Evolutionary conservation across 2,888 invertebrate species (phyloP).

Genomic region (Sphecodes monilicornis): DNA sequence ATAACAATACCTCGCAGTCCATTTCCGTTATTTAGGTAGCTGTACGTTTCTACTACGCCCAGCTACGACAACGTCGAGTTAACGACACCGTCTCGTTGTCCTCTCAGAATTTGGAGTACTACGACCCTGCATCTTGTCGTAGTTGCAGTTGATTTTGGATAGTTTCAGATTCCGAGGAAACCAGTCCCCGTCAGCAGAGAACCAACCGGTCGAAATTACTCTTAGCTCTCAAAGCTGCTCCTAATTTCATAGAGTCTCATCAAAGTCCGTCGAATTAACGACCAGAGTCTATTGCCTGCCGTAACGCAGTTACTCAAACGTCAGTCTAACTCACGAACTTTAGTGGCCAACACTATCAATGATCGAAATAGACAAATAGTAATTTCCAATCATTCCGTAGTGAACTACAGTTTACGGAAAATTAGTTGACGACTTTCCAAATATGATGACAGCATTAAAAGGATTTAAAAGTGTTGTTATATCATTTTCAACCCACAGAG

Average conservation of each 20-base stretch:
- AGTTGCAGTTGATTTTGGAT: conserved; percentile 62
- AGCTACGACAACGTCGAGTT: conserved; percentile 46
- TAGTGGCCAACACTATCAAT: conserved; percentile 29
- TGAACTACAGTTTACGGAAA: not conserved
- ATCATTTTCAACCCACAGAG: too few species aligned
- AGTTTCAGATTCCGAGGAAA: conserved; percentile 59
- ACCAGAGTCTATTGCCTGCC: conserved; percentile 57
- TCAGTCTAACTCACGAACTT: conserved; percentile 46
- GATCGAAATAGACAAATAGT: conserved; percentile 26
- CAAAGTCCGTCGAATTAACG: conserved; percentile 69
- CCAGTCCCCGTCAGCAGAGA: conserved; percentile 51
- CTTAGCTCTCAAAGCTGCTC: conserved; percentile 55
- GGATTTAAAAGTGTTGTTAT: too few species aligned
- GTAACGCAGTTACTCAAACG: conserved; percentile 51
- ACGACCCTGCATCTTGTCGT: conserved; percentile 52
- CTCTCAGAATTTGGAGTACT: conserved; percentile 55
- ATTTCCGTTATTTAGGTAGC: conserved; percentile 58
- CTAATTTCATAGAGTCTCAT: conserved; percentile 70
- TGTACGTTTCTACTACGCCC: conserved; percentile 42
- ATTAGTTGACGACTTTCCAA: not conserved
- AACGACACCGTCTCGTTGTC: conserved; percentile 64
- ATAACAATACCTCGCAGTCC: conserved; percentile 43
- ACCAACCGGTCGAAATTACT: conserved; percentile 61
- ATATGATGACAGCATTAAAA: too few species aligned
- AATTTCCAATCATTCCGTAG: not conserved